phyloP scores from a whole-genome alignment of 2,888 invertebrate genomes.

The Lapara coniferarum region DNA sequence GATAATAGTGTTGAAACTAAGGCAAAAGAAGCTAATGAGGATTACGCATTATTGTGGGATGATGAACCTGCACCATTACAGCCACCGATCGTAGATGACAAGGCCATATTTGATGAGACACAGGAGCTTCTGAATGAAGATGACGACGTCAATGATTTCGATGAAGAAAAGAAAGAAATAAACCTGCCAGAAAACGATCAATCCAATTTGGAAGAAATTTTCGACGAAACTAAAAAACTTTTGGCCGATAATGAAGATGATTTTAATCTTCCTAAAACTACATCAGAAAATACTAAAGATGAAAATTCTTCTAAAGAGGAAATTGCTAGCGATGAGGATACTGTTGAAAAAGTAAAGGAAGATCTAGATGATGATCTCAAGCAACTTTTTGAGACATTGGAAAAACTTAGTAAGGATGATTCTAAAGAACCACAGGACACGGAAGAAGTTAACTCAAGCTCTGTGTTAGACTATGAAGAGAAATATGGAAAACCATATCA shows the following conservation, averaged over 20 bases:
- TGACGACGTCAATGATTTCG: constrained; percentile 33
- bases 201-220: constrained; percentile 29
- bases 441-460: constrained; percentile 30
- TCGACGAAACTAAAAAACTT: constrained; percentile 35
- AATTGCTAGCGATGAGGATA: constrained; percentile 46
- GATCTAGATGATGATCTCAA: constrained; percentile 62
- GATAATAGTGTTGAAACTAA: constrained; percentile 30
- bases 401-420: constrained; percentile 49
- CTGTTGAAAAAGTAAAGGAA: constrained; percentile 50
- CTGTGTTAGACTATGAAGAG: constrained; percentile 46
- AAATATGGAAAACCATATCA: constrained; percentile 43
- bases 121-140: constrained; percentile 40
- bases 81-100: constrained; percentile 35
- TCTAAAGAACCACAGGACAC: constrained; percentile 34
- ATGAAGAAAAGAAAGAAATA: constrained; percentile 30
- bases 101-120: constrained; percentile 46
- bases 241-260: constrained; percentile 28
- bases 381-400: constrained; percentile 55
- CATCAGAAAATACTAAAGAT: constrained; percentile 21
- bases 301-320: constrained; percentile 33
- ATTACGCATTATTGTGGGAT: constrained; percentile 39
- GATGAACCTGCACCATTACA: constrained; percentile 38
- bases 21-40: constrained; percentile 30
- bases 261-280: background rate
- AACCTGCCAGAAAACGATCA: constrained; percentile 32